A percentile compares a stretch with the other conserved stretches of the same genome.
Evolutionary conservation across 2,888 invertebrate genomes (phyloP).

Genomic region (Rhorus exstirpatorius): DNA sequence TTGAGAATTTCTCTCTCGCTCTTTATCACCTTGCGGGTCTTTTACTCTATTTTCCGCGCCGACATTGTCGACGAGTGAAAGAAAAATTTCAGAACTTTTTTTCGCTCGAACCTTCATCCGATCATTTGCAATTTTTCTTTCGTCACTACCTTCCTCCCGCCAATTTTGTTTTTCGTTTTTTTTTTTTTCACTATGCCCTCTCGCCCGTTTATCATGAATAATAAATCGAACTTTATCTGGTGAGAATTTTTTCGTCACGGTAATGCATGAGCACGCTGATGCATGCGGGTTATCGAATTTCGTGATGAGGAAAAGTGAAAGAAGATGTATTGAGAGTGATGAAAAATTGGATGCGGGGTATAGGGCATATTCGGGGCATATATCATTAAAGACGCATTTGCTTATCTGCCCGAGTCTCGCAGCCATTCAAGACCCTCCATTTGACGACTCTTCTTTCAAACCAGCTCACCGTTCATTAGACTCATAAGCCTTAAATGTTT

Average conservation of each 20-base stretch:
- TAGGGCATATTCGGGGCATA: slow-evolving; percentile 4
- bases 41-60: slow-evolving; percentile 9
- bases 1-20: slow-evolving; percentile 6
- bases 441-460: too few relatives aligned
- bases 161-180: background rate
- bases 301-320: background rate
- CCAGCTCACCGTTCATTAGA: too few relatives aligned
- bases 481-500: too few relatives aligned
- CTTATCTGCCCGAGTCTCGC: slow-evolving; percentile 68
- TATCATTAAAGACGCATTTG: slow-evolving; percentile 75
- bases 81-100: background rate
- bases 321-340: background rate
- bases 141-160: background rate
- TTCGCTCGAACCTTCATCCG: slow-evolving; percentile 5
- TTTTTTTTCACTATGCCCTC: background rate
- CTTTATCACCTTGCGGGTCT: background rate
- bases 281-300: slow-evolving; percentile 9
- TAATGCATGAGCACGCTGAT: background rate
- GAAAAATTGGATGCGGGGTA: background rate
- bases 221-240: slow-evolving; percentile 51
- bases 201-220: slow-evolving; percentile 9
- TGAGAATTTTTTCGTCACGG: too few relatives aligned
- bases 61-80: slow-evolving; percentile 42
- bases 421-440: background rate
- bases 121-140: slow-evolving; percentile 30